Base-by-base conservation (phyloP, 2,888 invertebrate genomes). In the Caenorhabditis imperialis region DNA sequence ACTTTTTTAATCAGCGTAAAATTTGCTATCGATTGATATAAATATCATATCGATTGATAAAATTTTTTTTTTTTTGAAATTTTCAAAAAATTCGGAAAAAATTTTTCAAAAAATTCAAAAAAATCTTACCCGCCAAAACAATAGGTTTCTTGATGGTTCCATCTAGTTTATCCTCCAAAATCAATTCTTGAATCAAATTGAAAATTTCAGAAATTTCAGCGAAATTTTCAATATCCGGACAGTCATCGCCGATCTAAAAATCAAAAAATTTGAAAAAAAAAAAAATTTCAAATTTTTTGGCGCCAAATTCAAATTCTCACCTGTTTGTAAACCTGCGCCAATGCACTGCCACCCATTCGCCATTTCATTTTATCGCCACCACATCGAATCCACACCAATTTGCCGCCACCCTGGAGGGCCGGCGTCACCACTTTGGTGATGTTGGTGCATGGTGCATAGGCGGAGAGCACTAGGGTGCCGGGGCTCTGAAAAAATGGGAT, bases 391-490 rank as follows among this genome's bases (percentile, higher is more conserved):
- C 54, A 61, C 16, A 65, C 23, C 7, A 53, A 91, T 27, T 37
- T 45, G 22, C 57, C 50, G 7, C 23, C 37, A 3, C 20, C 91
- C 89, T 94, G 93, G 2, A 98, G 90, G 85, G 95, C 95, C 0
- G 98, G 97, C n/a, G 96, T 96, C 0, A 96, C 92, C 38, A 91
- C 91, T 50, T 92, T 91, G 5, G 92, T 92, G 16, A 99, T 92
- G 88, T 99, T 94, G 0, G 94, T 94, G 88, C 97, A 97, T 0
- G 95, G 94, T 0, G 94, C 97, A 89, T 98, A 99, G 0, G 94
- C 93, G 0, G 97, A 97, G n/a, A 99, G 92, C 0, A 98, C 98
- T 55, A 98, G 90, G 0, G 96, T 94, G 20, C 96, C 96, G 33
- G 93, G 93, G 18, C 84, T 78, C 81, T 81, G 55, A 37, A 77